Base-by-base conservation (phyloP, 2,113 vertebrate genomes). In the Datnioides undecimradiatus region DNA sequence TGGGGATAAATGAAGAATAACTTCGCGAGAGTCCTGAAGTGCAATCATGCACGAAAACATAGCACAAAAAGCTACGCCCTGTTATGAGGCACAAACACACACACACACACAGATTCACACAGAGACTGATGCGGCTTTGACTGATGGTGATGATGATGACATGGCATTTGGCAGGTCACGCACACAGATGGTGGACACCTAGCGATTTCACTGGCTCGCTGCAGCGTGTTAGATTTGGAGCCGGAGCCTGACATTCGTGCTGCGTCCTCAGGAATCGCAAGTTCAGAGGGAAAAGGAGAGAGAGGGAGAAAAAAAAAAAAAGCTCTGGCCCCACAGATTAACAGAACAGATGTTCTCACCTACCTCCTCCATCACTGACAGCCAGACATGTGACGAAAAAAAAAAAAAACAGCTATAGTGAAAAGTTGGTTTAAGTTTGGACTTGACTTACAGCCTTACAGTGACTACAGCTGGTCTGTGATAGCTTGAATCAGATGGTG, bases 151-250 rank as follows among this genome's bases (percentile, higher is more conserved):
- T 85, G 89, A 89, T 72, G 77, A 81, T 86, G 88, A 89, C 87
- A 87, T 73, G 83, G 80, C 88, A 84, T 83, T 94, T 94, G 94
- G 91, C 92, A 91, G 91, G 92, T 93, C 93, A 91, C 76, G 79
- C 76, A 58, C 88, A 90, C 94, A 93, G 94, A 95, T 95, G 93
- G 93, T 87, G 87, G 91, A 88, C 88, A 89, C 93, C 92, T 84
- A 83, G 79, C 51, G 73, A 77, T 88, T 86, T 88, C 58, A 60
- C 69, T 51, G 86, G 82, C 86, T 86, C 54, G 10, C 89, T 76
- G 87, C 81, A 64, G 76, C 29, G 54, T 70, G 85, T 84, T 83
- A 74, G 81, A 88, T 91, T 84, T 83, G 67, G 74, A 88, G 81
- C 79, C 31, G 58, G 55, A 19, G 88, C 73, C 77, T 70, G 83